A percentile compares a stretch with the other conserved stretches of the same genome.
Conservation (phyloP, 2,113 vertebrate species). For the Machaerirhynchus nigripectus region DNA sequence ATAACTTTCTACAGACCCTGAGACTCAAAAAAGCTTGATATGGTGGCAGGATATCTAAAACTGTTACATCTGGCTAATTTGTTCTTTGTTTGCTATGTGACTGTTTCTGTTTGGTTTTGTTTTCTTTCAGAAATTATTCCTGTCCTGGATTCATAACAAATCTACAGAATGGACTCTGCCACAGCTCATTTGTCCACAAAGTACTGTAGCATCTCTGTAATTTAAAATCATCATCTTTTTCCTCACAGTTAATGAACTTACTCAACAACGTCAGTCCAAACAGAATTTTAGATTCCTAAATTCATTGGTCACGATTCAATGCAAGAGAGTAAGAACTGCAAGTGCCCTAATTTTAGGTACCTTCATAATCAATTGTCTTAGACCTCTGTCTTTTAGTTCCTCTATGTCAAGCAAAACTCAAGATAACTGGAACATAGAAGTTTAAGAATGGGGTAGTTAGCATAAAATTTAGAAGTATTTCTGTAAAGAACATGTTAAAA, state of each 20-base stretch:
- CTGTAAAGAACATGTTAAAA: neutral
- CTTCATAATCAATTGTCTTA: neutral
- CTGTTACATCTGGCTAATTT: neutral
- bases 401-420: neutral
- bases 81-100: neutral
- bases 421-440: neutral
- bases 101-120: neutral
- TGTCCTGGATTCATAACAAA: neutral
- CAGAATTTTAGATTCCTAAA: neutral
- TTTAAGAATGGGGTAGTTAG: neutral
- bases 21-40: fast-evolving
- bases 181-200: neutral
- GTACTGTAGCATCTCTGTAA: neutral
- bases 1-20: neutral
- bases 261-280: neutral
- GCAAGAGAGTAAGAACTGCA: neutral
- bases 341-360: neutral
- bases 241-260: neutral
- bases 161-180: neutral
- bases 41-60: neutral
- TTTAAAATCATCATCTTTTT: neutral
- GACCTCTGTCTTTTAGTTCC: neutral
- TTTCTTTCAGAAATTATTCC: neutral
- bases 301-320: fast-evolving
- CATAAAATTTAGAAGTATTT: neutral